phyloP scores from a whole-genome alignment of 2,888 invertebrate species.

The Pasiphila rectangulata region DNA sequence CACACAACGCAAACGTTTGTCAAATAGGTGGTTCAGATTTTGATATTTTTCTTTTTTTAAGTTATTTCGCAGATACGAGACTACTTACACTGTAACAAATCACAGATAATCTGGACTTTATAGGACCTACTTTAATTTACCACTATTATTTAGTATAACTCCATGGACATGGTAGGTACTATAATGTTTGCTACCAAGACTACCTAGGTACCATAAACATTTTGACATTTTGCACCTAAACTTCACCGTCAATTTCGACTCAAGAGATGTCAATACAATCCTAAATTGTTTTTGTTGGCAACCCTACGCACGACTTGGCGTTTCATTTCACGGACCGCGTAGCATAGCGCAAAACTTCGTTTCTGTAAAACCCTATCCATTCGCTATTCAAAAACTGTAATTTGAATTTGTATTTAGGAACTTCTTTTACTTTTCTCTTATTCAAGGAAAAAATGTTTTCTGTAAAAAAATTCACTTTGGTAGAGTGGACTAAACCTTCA shows the following conservation, averaged over 20 bases:
- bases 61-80: too few relatives aligned
- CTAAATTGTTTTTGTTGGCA: conserved; percentile 13
- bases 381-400: conserved; percentile 25
- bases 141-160: too few relatives aligned
- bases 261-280: conserved; percentile 10
- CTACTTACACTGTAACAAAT: too few relatives aligned
- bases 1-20: not conserved
- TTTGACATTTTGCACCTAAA: too few relatives aligned
- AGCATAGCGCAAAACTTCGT: conserved; percentile 44
- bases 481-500: too few relatives aligned
- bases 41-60: too few relatives aligned
- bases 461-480: not conserved
- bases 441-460: conserved; percentile 7
- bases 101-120: too few relatives aligned
- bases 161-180: too few relatives aligned
- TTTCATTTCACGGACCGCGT: conserved; percentile 49
- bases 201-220: not conserved
- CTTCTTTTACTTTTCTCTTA: too few relatives aligned
- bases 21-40: too few relatives aligned
- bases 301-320: conserved; percentile 35
- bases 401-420: conserved; percentile 18
- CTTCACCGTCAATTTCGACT: not conserved
- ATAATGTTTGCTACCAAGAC: not conserved
- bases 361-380: conserved; percentile 40
- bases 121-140: too few relatives aligned